Evolutionary conservation across 2,888 invertebrate genomes (phyloP).

Genomic region (Uloborus plumipes): DNA sequence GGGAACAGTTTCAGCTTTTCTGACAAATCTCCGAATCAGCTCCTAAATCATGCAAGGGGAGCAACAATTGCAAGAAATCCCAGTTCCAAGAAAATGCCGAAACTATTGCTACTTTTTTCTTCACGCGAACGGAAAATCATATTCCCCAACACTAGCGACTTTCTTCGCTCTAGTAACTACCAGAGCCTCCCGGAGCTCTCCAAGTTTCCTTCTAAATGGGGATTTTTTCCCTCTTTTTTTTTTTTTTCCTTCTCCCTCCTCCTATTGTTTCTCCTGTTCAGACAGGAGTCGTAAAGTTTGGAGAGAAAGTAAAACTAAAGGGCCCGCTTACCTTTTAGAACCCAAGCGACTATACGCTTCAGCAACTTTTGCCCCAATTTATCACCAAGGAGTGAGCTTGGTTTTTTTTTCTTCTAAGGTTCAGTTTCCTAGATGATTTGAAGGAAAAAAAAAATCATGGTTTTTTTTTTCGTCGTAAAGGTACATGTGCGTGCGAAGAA

Average conservation of each 20-base stretch:
- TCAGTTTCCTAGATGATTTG: background rate
- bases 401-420: constrained; percentile 7
- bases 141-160: too few relatives aligned
- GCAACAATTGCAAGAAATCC: too few relatives aligned
- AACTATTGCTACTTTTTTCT: too few relatives aligned
- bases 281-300: constrained; percentile 58
- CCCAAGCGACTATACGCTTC: constrained; percentile 50
- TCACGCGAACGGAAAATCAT: too few relatives aligned
- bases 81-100: too few relatives aligned
- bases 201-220: background rate
- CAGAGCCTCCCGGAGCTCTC: too few relatives aligned
- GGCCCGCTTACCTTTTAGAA: constrained; percentile 53
- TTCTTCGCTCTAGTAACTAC: too few relatives aligned
- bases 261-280: constrained; percentile 41
- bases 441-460: constrained; percentile 11
- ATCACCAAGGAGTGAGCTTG: constrained; percentile 42
- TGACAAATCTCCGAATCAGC: too few relatives aligned
- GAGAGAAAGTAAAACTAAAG: constrained; percentile 54
- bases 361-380: constrained; percentile 61
- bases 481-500: constrained; percentile 1
- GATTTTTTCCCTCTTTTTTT: background rate
- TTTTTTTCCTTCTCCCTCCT: background rate
- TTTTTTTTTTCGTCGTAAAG: constrained; percentile 2
- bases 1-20: too few relatives aligned
- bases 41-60: too few relatives aligned